These are phyloP conservation scores for Trachelipus rathkii DNA, from an alignment of 1,140 invertebrate species.

Conservation along the genomic window DNA sequence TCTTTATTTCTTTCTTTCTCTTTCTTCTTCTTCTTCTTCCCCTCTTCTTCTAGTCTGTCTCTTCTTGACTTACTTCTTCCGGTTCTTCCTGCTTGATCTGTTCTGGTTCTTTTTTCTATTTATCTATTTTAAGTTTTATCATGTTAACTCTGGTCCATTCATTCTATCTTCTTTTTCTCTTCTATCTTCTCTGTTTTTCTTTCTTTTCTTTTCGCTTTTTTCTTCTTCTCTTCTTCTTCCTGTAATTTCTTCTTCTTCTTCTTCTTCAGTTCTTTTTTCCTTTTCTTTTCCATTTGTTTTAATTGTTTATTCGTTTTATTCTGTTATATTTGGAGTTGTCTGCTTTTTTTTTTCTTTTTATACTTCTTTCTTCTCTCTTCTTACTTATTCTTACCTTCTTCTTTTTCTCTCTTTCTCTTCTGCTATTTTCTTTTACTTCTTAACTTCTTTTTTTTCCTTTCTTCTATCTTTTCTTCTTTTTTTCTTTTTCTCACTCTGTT, in stretches of 20 bases:
- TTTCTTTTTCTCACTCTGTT: neutral
- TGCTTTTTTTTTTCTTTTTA: neutral
- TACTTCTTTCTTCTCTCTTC: neutral
- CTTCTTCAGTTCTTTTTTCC: neutral
- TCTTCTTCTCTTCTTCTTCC: neutral
- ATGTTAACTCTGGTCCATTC: neutral
- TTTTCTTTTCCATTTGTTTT: neutral
- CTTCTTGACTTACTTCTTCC: neutral
- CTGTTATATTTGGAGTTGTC: neutral
- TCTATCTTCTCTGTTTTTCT: neutral
- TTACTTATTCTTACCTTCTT: neutral
- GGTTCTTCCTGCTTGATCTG: too few species aligned
- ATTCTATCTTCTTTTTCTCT: neutral
- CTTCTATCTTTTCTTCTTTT: conserved; percentile 1
- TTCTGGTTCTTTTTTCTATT: too few species aligned
- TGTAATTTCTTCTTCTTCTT: neutral
- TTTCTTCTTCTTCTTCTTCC: neutral
- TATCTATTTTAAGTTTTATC: conserved; percentile 3
- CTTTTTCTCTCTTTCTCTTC: neutral
- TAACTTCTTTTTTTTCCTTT: neutral
- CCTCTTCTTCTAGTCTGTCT: neutral
- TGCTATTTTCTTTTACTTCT: neutral
- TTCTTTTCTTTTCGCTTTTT: neutral
- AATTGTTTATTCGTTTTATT: neutral
- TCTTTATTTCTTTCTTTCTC: neutral